Evolutionary conservation across 1,140 invertebrate species (phyloP).

Genomic region (Brachionus asplanchnoidis): DNA sequence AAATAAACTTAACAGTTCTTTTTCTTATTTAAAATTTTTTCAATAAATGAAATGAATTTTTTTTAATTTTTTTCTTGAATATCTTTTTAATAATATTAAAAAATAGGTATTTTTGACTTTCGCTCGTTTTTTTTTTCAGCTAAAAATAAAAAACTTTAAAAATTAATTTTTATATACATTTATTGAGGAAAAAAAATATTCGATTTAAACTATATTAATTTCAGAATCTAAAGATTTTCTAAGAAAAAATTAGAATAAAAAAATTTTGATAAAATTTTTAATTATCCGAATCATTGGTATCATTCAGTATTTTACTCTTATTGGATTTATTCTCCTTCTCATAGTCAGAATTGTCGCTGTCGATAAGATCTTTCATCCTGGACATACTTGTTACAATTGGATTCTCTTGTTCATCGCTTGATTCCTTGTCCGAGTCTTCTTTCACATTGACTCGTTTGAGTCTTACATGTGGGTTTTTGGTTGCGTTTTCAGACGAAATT

Average conservation of each 20-base stretch:
- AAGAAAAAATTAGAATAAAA: background rate
- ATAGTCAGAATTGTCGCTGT: background rate
- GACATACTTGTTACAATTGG: background rate
- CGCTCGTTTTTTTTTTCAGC: too few relatives aligned
- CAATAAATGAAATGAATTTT: too few relatives aligned
- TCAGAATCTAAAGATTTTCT: background rate
- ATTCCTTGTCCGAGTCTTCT: background rate
- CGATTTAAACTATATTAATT: background rate
- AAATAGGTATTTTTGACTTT: too few relatives aligned
- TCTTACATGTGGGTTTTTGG: slow-evolving; percentile 23
- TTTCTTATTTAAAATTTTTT: too few relatives aligned
- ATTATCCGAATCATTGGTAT: background rate
- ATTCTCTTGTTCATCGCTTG: background rate
- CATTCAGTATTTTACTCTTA: background rate
- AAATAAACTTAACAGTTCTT: too few relatives aligned
- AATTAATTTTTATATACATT: background rate
- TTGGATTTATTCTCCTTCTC: background rate
- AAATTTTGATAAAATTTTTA: background rate
- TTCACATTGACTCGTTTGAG: background rate
- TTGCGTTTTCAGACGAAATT: background rate
- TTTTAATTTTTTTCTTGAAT: too few relatives aligned
- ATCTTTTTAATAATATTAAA: too few relatives aligned
- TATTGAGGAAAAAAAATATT: background rate
- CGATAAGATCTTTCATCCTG: slow-evolving; percentile 26
- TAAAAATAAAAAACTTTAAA: background rate